Conservation (phyloP, 1,140 invertebrate species). For the Caenorhabditis remanei region DNA sequence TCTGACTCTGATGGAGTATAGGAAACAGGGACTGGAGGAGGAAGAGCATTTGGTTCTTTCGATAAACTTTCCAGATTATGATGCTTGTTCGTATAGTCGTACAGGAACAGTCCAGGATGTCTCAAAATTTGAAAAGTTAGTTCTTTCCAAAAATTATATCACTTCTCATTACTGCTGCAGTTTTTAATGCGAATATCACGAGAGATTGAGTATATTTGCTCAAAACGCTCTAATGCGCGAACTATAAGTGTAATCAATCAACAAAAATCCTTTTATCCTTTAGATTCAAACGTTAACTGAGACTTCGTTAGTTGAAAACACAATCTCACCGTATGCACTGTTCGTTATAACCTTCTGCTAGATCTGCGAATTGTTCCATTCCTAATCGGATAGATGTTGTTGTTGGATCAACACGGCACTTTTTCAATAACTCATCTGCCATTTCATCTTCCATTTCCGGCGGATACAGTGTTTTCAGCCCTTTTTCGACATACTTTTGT, state of each 20-base stretch:
- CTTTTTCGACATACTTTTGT: conserved; percentile 86
- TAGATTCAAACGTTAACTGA: not conserved
- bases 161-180: too few species aligned
- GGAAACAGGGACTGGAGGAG: conserved; percentile 53
- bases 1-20: not conserved
- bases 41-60: conserved; percentile 66
- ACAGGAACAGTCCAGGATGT: conserved; percentile 71
- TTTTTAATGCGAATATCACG: too few species aligned
- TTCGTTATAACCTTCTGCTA: conserved; percentile 85
- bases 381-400: conserved; percentile 84
- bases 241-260: too few species aligned
- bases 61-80: conserved; percentile 65
- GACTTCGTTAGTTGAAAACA: too few species aligned
- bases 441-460: conserved; percentile 82
- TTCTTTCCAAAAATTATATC: too few species aligned
- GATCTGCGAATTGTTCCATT: conserved; percentile 85
- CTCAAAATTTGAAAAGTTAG: conserved; percentile 65
- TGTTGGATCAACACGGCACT: conserved; percentile 84
- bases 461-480: conserved; percentile 84
- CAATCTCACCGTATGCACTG: conserved; percentile 70
- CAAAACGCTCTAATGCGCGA: too few species aligned
- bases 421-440: conserved; percentile 83
- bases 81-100: conserved; percentile 64
- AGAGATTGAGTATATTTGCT: too few species aligned
- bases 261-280: too few species aligned